Percentiles rank a stretch among this genome's conserved stretches.
phyloP scores from a whole-genome alignment of 2,113 vertebrate species.

The Elachura formosa region DNA sequence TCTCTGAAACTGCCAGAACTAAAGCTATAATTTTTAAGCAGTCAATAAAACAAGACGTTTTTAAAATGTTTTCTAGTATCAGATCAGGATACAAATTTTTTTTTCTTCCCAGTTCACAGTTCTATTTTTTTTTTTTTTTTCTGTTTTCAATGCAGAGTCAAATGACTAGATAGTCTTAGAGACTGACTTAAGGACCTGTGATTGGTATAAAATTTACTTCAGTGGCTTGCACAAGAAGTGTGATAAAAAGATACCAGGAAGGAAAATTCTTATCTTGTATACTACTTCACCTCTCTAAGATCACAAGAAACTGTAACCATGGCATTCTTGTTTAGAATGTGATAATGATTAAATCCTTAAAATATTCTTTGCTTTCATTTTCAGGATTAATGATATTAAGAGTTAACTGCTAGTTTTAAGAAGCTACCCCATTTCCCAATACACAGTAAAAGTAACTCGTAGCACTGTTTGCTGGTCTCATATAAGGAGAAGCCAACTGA shows the following conservation, averaged over 20 bases:
- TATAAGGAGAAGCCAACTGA: neutral
- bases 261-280: neutral
- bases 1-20: neutral
- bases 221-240: neutral
- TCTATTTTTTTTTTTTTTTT: neutral
- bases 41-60: neutral
- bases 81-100: neutral
- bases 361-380: neutral
- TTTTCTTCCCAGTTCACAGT: neutral
- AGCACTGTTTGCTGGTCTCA: neutral
- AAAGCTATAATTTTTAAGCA: neutral
- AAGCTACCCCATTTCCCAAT: neutral
- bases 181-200: neutral
- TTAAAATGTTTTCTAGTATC: neutral
- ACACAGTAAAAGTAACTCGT: neutral
- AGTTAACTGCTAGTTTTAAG: neutral
- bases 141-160: neutral
- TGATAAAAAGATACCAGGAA: neutral
- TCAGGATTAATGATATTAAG: neutral
- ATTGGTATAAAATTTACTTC: neutral
- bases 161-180: neutral
- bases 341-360: neutral
- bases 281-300: neutral
- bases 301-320: neutral
- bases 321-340: neutral